Evolutionary conservation across 23 tunicate species (phyloP), one percentile per base, ranked within the genome.

Genomic region (Oikopleura vanhoeffeni): DNA sequence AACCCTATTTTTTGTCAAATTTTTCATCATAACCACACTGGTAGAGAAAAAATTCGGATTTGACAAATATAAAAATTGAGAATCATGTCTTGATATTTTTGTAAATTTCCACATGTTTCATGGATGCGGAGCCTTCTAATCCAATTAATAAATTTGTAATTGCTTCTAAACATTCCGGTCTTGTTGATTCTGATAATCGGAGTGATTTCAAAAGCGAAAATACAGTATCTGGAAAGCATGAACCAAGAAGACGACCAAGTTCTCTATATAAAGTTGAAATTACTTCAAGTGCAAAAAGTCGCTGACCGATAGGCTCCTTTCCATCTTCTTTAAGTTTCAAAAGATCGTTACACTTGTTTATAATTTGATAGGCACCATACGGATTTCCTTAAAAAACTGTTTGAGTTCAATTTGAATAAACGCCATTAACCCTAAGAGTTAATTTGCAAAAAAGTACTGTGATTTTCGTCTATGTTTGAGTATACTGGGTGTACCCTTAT

Each of bases 21-120:
- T n/a, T n/a, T n/a, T n/a, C n/a, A n/a, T n/a, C n/a, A n/a, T n/a
- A n/a, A n/a, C n/a, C n/a, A n/a, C n/a, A n/a, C n/a, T n/a, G n/a
- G n/a, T n/a, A n/a, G n/a, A n/a, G n/a, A n/a, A n/a, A n/a, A n/a
- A n/a, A n/a, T n/a, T n/a, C n/a, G n/a, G n/a, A n/a, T n/a, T n/a
- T n/a, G n/a, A n/a, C n/a, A n/a, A n/a, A n/a, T n/a, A n/a, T n/a
- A n/a, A n/a, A n/a, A n/a, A n/a, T n/a, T n/a, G n/a, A n/a, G n/a
- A n/a, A n/a, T n/a, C n/a, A n/a, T n/a, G n/a, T n/a, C n/a, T 18
- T 90, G 39, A 92, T 89, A 33, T 84, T 79, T 76, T 93, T 93
- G 86, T 93, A 93, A 33, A 93, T 87, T 49, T 93, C 94, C 42
- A 91, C 85, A 83, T 93, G 98, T 41, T 91, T 86, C 88, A 93